Evolutionary conservation across 2,888 invertebrate species (phyloP).

Genomic region (Timandra comae): DNA sequence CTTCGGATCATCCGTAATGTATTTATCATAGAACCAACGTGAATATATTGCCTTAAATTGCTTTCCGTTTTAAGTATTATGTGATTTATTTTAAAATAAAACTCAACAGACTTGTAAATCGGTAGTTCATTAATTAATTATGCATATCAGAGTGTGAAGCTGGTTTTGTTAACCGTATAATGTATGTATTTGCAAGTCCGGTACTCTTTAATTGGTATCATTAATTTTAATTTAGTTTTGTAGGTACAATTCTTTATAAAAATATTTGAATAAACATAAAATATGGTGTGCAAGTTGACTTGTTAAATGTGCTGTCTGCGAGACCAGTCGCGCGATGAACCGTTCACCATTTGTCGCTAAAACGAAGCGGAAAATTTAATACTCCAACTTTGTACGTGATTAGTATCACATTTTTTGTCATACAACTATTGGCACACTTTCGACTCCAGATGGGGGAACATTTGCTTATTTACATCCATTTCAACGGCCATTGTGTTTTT

Average conservation of each 20-base stretch:
- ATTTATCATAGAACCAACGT: too few species aligned
- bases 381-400: slow-evolving; percentile 64
- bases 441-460: slow-evolving; percentile 44
- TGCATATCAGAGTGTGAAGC: too few species aligned
- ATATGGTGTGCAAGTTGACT: background rate
- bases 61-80: too few species aligned
- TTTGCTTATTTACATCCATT: slow-evolving; percentile 23
- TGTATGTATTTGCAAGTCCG: too few species aligned
- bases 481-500: slow-evolving; percentile 32
- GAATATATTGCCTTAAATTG: too few species aligned
- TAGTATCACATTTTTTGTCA: slow-evolving; percentile 56
- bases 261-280: background rate
- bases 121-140: too few species aligned
- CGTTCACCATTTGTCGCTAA: slow-evolving; percentile 61
- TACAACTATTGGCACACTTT: slow-evolving; percentile 57
- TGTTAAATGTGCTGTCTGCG: background rate
- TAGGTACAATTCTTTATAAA: too few species aligned
- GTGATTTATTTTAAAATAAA: too few species aligned
- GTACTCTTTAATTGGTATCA: too few species aligned
- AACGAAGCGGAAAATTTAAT: slow-evolving; percentile 70
- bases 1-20: slow-evolving; percentile 3
- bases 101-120: too few species aligned
- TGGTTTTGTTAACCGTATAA: too few species aligned
- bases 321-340: slow-evolving; percentile 33
- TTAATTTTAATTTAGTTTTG: too few species aligned